Conservation (phyloP, 2,888 invertebrate genomes). For the Autographa gamma region DNA sequence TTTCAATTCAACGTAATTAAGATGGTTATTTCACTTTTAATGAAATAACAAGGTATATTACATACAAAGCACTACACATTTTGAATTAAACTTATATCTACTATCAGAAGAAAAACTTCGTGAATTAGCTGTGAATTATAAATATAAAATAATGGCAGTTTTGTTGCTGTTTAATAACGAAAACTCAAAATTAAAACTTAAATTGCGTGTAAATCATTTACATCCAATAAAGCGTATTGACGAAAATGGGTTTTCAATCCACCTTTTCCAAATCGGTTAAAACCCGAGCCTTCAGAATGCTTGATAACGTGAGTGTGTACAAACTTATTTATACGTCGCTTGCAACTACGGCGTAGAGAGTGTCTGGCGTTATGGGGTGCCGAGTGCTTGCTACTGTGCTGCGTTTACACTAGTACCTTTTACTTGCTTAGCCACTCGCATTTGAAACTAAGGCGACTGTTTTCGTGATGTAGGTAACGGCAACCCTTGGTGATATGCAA, state of each 20-base stretch:
- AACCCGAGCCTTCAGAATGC: constrained; percentile 41
- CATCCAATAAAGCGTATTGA: not conserved
- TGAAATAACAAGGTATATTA: too few species aligned
- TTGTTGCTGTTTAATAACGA: too few species aligned
- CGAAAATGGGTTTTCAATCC: not conserved
- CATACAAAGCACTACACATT: too few species aligned
- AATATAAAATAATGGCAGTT: too few species aligned
- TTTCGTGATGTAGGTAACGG: not conserved
- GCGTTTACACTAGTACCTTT: constrained; percentile 58
- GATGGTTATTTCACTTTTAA: too few species aligned
- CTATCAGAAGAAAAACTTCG: too few species aligned
- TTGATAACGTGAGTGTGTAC: constrained; percentile 44
- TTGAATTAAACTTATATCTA: too few species aligned
- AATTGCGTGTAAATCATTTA: too few species aligned
- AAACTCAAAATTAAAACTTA: too few species aligned
- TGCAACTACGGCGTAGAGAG: constrained; percentile 52
- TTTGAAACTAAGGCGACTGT: not conserved
- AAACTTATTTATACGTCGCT: constrained; percentile 54
- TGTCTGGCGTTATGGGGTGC: constrained; percentile 75
- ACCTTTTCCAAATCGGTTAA: constrained; percentile 27
- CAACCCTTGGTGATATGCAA: not conserved
- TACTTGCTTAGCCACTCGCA: not conserved
- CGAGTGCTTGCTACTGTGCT: constrained; percentile 69
- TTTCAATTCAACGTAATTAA: not conserved
- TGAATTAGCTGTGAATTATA: too few species aligned